A percentile compares a stretch with the other conserved stretches of the same genome.
Evolutionary conservation across 1,140 invertebrate genomes (phyloP).

Genomic region (Drosophila tristis): DNA sequence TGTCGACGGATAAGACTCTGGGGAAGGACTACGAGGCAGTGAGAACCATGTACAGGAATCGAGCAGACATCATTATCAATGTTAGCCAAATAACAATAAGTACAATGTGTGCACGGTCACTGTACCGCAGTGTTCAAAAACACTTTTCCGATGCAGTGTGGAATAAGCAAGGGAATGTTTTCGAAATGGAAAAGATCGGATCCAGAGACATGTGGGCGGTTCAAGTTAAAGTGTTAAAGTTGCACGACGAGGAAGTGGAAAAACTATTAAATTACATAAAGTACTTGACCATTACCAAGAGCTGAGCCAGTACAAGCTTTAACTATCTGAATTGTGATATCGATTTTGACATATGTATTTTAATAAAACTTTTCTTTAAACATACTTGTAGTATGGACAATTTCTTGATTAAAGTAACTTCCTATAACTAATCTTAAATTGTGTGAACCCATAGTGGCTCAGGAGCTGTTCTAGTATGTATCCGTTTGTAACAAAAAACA

Average conservation of each 20-base stretch:
- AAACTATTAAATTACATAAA: conserved; percentile 38
- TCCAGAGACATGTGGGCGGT: conserved; percentile 2
- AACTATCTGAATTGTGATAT: conserved; percentile 25
- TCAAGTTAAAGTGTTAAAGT: background rate
- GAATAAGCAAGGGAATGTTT: conserved; percentile 50
- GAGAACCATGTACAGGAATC: conserved; percentile 26
- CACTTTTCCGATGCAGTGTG: conserved; percentile 26
- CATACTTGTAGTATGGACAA: conserved; percentile 1
- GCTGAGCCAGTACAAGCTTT: conserved; percentile 2
- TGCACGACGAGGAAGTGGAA: conserved; percentile 6
- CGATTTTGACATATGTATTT: background rate
- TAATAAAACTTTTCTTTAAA: conserved; percentile 12
- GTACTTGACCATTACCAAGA: conserved; percentile 24
- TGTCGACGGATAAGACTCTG: background rate
- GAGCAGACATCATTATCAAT: conserved; percentile 10
- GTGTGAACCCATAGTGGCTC: conserved; percentile 85
- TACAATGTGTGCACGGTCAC: conserved; percentile 13
- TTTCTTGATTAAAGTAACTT: conserved; percentile 56
- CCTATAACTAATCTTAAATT: conserved; percentile 63
- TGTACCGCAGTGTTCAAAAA: conserved; percentile 23
- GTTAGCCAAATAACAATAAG: conserved; percentile 29
- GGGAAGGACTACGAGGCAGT: conserved; percentile 3
- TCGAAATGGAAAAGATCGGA: conserved; percentile 21
- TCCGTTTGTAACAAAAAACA: conserved; percentile 92
- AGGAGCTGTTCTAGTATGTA: conserved; percentile 89